phyloP scores from a whole-genome alignment of 2,113 vertebrate genomes.

The Atractosteus spatula region DNA sequence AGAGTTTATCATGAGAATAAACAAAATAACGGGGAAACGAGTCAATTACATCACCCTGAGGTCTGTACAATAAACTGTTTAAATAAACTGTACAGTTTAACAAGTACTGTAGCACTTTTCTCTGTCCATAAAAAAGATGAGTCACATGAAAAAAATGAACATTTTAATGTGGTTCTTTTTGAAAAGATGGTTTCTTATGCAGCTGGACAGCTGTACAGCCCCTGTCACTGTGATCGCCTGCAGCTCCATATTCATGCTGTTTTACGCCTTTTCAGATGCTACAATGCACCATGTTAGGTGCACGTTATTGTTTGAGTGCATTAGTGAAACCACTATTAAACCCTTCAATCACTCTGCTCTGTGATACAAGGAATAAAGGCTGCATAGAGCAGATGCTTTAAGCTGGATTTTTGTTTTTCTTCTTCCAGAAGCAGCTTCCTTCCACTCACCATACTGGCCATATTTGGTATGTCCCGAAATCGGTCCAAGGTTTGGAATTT shows the following conservation, averaged over 20 bases:
- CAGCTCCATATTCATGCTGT: not conserved
- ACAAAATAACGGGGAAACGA: no score
- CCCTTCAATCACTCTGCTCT: conserved; percentile 55
- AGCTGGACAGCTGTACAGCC: conserved; percentile 40
- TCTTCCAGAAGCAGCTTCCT: conserved; percentile 49
- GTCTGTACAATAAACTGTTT: no score
- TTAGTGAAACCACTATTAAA: conserved; percentile 48
- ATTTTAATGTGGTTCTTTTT: conserved; percentile 53
- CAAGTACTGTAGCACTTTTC: no score
- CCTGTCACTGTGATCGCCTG: conserved; percentile 44
- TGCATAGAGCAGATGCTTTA: conserved; percentile 56
- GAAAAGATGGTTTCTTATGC: conserved; percentile 60
- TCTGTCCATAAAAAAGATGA: not conserved
- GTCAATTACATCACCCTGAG: no score
- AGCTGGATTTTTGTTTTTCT: conserved; percentile 43
- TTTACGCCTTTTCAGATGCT: not conserved
- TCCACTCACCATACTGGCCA: conserved; percentile 96
- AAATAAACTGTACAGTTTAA: no score
- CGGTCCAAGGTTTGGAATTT: conserved; percentile 99
- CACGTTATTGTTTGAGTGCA: conserved; percentile 45
- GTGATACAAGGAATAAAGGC: conserved; percentile 26
- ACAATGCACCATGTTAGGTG: conserved; percentile 16
- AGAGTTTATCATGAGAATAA: no score
- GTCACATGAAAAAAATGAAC: not conserved
- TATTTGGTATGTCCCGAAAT: conserved; percentile 99